A percentile compares a stretch with the other conserved stretches of the same genome.
phyloP scores from a whole-genome alignment of 1,140 invertebrate genomes.

The Apis cerana region DNA sequence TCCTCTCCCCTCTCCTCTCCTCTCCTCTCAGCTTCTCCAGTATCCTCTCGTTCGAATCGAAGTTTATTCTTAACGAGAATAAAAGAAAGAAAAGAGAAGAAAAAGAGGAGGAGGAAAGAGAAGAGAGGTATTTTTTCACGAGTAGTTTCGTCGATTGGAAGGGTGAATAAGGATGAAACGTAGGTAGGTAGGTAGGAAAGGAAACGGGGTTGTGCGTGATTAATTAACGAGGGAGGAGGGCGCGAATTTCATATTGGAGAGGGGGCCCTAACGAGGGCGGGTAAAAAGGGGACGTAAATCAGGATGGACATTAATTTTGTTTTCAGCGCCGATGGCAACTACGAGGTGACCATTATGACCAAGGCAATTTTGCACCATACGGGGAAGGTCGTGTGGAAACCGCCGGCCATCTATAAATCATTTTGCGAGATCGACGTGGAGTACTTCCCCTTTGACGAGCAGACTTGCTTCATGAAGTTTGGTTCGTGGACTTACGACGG shows the following conservation, averaged over 20 bases:
- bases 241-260: background rate
- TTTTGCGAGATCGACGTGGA: slow-evolving; percentile 98
- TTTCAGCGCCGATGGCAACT: slow-evolving; percentile 97
- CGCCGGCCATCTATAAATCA: slow-evolving; percentile 98
- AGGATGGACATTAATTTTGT: slow-evolving; percentile 59
- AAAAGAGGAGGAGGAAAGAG: background rate
- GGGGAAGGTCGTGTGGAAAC: slow-evolving; percentile 97
- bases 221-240: background rate
- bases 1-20: background rate
- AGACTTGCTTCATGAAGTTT: slow-evolving; percentile 98
- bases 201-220: background rate
- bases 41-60: background rate
- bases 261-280: background rate
- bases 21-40: background rate
- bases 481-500: slow-evolving; percentile 97
- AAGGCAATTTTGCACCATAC: slow-evolving; percentile 95
- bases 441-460: slow-evolving; percentile 98
- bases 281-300: slow-evolving; percentile 30
- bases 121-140: background rate
- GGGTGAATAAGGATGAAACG: background rate
- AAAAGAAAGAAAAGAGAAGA: no score
- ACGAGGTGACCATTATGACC: slow-evolving; percentile 99
- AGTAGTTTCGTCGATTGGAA: background rate
- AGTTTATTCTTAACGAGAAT: background rate
- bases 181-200: no score